Evolutionary conservation across 2,113 vertebrate species (phyloP).

Genomic region (Saguinus imperator): DNA sequence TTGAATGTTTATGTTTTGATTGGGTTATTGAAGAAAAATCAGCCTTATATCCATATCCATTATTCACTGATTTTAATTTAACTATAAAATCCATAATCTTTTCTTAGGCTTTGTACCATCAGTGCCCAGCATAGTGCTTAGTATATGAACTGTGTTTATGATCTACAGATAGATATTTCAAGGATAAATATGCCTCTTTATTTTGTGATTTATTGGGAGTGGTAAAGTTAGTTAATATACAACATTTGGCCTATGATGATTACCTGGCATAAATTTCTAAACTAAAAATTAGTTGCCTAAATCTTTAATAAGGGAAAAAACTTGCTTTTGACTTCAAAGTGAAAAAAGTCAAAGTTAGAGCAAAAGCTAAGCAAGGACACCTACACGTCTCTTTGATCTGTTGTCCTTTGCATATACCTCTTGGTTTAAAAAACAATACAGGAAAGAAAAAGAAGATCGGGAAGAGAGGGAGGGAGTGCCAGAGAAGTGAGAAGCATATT

Average conservation of each 20-base stretch:
- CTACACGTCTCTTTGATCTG: not conserved
- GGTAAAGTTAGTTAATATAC: not conserved
- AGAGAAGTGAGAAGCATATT: not conserved
- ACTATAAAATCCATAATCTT: not conserved
- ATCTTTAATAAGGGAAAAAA: not conserved
- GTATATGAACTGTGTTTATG: not conserved
- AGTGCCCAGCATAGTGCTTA: not conserved
- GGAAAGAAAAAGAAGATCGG: not conserved
- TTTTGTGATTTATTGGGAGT: not conserved
- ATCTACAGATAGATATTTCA: not conserved
- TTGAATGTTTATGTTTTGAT: constrained; percentile 12
- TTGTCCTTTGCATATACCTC: not conserved
- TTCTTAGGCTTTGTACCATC: not conserved
- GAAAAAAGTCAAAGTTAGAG: not conserved
- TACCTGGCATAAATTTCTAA: not conserved
- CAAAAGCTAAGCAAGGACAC: not conserved
- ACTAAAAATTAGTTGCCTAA: not conserved
- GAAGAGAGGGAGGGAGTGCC: not conserved
- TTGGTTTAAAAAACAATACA: constrained; percentile 30
- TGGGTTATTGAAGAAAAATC: not conserved
- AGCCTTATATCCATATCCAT: not conserved
- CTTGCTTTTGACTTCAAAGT: not conserved
- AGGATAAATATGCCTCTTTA: not conserved
- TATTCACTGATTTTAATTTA: not conserved
- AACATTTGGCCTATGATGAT: not conserved